Conservation (phyloP, 2,113 vertebrate genomes). For the Cyrtonyx montezumae region DNA sequence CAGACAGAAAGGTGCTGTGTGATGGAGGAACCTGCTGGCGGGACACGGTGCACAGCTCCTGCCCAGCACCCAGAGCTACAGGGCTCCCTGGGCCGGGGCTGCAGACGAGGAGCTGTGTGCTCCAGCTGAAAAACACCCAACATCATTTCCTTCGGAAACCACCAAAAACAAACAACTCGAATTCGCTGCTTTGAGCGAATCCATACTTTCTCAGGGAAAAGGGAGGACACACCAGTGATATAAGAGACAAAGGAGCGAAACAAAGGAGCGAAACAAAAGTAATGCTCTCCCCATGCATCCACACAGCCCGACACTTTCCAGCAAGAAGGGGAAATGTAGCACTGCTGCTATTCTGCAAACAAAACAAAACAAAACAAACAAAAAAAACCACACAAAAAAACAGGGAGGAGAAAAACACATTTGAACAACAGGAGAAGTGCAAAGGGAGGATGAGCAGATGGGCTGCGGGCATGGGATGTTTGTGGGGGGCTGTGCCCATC, state of each 20-base stretch:
- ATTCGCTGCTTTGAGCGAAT: background rate
- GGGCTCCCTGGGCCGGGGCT: background rate
- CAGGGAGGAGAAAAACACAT: background rate
- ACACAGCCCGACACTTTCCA: background rate
- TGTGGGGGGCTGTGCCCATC: background rate
- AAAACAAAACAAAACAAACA: background rate
- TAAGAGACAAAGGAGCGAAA: background rate
- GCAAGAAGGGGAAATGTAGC: background rate
- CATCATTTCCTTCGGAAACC: background rate
- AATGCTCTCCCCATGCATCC: background rate
- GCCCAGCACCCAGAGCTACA: no score
- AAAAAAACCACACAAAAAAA: background rate
- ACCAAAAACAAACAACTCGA: background rate
- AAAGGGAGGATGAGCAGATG: background rate
- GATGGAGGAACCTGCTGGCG: no score
- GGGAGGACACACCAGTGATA: background rate
- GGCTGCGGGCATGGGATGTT: background rate
- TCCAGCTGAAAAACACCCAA: background rate
- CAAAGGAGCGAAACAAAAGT: background rate
- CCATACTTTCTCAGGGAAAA: background rate
- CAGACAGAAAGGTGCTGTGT: background rate
- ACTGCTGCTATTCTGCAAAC: background rate
- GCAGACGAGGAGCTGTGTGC: background rate
- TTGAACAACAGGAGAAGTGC: background rate
- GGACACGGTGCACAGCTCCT: no score